These are phyloP conservation scores for Drosophila jambulina DNA, from an alignment of 1,140 invertebrate genomes.

Conservation along the genomic window DNA sequence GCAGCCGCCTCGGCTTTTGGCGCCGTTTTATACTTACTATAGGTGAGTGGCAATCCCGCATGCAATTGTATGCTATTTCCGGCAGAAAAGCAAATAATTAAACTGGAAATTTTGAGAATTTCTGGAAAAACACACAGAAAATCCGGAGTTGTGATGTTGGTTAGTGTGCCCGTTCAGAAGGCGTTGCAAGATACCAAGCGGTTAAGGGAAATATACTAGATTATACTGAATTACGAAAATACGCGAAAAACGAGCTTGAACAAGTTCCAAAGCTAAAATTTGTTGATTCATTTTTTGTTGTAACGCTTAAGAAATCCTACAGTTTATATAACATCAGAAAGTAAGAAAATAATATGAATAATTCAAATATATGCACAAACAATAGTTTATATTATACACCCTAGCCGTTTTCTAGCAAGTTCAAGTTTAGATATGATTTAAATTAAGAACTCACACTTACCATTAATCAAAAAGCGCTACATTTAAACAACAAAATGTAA, in stretches of 20 bases:
- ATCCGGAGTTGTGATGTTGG: slow-evolving; percentile 27
- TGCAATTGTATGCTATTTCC: slow-evolving; percentile 6
- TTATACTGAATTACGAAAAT: not conserved
- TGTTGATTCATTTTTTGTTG: not conserved
- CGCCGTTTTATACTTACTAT: slow-evolving; percentile 18
- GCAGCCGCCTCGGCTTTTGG: not conserved
- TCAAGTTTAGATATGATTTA: too few species aligned
- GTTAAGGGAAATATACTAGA: not conserved
- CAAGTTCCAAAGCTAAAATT: not conserved
- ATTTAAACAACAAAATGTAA: not conserved
- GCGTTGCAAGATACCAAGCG: not conserved
- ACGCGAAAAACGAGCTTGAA: too few species aligned
- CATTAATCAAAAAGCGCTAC: not conserved
- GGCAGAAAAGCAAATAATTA: slow-evolving; percentile 4
- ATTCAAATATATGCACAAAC: too few species aligned
- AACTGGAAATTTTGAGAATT: not conserved
- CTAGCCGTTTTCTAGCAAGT: too few species aligned
- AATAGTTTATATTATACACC: too few species aligned
- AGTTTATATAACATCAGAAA: not conserved
- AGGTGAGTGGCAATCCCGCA: slow-evolving; percentile 2
- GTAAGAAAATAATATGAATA: too few species aligned
- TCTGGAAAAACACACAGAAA: slow-evolving; percentile 47
- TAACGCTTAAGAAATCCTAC: not conserved
- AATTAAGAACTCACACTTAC: too few species aligned
- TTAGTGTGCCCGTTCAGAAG: slow-evolving; percentile 8